A percentile compares a stretch with the other conserved stretches of the same genome.
Evolutionary conservation across 2,113 vertebrate genomes (phyloP).

Genomic region (Rhadina sibilatrix): DNA sequence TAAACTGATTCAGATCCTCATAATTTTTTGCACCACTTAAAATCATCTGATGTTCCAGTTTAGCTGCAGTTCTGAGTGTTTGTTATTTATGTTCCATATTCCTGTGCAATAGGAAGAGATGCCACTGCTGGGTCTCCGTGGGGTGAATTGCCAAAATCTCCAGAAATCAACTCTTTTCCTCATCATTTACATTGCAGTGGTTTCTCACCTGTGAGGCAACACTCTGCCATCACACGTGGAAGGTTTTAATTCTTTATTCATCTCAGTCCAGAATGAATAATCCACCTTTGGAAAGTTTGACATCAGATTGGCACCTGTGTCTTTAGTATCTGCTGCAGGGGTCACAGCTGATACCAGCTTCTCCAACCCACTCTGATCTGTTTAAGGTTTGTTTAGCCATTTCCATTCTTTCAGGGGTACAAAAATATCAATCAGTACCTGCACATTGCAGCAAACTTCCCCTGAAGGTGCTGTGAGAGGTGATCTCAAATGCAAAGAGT

Average conservation of each 20-base stretch:
- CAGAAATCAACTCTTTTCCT: not conserved
- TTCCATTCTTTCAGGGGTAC: not conserved
- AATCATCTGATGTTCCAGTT: not conserved
- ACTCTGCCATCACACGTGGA: not conserved
- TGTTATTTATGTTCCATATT: not conserved
- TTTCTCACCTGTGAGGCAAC: not conserved
- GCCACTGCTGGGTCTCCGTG: not conserved
- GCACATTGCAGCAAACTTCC: not conserved
- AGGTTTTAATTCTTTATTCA: not conserved
- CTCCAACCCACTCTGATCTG: not conserved
- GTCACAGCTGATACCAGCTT: not conserved
- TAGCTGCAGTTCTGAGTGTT: not conserved
- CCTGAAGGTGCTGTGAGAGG: not conserved
- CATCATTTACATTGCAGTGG: not conserved
- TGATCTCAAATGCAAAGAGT: not conserved
- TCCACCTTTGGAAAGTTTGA: not conserved
- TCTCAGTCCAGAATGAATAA: not conserved
- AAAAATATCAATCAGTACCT: not conserved
- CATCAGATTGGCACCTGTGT: not conserved
- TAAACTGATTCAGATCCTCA: not conserved
- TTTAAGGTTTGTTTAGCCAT: not conserved
- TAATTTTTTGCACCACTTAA: slow-evolving; percentile 1
- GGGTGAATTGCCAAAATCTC: not conserved
- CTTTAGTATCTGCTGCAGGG: not conserved
- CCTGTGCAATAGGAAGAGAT: slow-evolving; percentile 2